Evolutionary conservation across 2,888 invertebrate species (phyloP).

Genomic region (Rhingia campestris): DNA sequence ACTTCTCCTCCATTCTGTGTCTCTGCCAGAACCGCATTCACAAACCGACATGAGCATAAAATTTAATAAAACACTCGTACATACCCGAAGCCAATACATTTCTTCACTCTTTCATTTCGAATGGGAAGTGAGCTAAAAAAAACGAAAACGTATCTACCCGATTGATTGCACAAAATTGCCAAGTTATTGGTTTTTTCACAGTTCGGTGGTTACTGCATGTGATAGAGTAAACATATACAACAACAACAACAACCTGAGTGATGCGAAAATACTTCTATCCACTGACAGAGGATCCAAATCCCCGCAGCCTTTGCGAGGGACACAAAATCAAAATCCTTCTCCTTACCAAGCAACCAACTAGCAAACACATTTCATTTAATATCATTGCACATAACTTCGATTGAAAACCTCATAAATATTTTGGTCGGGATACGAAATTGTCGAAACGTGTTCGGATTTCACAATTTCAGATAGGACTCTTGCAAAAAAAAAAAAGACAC

Average conservation of each 20-base stretch:
- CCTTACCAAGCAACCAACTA: slow-evolving; percentile 48
- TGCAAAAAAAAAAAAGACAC: slow-evolving; percentile 21
- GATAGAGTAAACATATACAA: slow-evolving; percentile 22
- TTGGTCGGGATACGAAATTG: slow-evolving; percentile 74
- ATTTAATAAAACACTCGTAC: slow-evolving; percentile 44
- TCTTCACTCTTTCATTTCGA: slow-evolving; percentile 8
- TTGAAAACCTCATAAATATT: slow-evolving; percentile 72
- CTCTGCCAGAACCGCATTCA: background rate
- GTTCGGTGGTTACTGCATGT: slow-evolving; percentile 60
- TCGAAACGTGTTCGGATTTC: slow-evolving; percentile 76
- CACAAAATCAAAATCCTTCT: slow-evolving; percentile 66
- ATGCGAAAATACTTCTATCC: slow-evolving; percentile 25
- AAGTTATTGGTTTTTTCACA: slow-evolving; percentile 75
- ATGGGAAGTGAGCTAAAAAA: slow-evolving; percentile 62
- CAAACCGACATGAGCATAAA: slow-evolving; percentile 23
- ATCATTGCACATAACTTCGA: slow-evolving; percentile 73
- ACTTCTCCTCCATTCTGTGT: background rate
- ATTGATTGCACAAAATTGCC: slow-evolving; percentile 76
- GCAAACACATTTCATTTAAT: slow-evolving; percentile 73
- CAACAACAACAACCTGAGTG: background rate
- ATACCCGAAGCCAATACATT: background rate
- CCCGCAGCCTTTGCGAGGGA: background rate
- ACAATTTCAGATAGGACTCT: slow-evolving; percentile 61
- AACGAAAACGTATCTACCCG: slow-evolving; percentile 26
- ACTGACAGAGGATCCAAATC: slow-evolving; percentile 15